Evolutionary conservation across 2,888 invertebrate species (phyloP).

Genomic region (Vesta saturnalis): DNA sequence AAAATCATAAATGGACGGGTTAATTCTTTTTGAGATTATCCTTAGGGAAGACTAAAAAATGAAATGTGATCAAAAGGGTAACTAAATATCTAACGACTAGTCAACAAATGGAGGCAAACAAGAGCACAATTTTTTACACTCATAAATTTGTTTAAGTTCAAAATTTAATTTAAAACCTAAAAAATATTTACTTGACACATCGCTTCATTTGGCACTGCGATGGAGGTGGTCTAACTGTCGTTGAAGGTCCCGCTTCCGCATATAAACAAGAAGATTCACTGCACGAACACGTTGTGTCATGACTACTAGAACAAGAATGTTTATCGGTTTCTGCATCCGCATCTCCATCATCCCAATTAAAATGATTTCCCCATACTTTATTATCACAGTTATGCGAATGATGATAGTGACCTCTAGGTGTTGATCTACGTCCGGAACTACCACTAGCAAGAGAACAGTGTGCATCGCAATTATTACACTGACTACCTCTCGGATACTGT

Average conservation of each 20-base stretch:
- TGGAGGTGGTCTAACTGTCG: slow-evolving; percentile 47
- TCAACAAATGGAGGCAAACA: slow-evolving; percentile 28
- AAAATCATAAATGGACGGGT: slow-evolving; percentile 13
- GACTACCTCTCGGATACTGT: slow-evolving; percentile 51
- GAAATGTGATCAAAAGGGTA: slow-evolving; percentile 3
- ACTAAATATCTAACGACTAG: slow-evolving; percentile 34
- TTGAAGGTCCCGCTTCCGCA: slow-evolving; percentile 66
- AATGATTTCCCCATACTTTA: slow-evolving; percentile 53
- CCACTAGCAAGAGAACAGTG: slow-evolving; percentile 60
- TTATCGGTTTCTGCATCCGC: slow-evolving; percentile 64
- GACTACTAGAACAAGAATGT: slow-evolving; percentile 63
- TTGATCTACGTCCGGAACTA: slow-evolving; percentile 56
- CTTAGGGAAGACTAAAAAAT: slow-evolving; percentile 24
- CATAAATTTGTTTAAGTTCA: slow-evolving; percentile 27
- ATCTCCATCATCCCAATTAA: slow-evolving; percentile 61
- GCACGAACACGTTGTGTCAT: slow-evolving; percentile 71
- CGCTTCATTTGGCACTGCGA: slow-evolving; percentile 52
- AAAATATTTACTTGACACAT: slow-evolving; percentile 41
- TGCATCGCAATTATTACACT: slow-evolving; percentile 59
- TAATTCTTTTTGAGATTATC: background rate
- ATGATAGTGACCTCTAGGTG: slow-evolving; percentile 54
- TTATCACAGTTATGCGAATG: slow-evolving; percentile 56
- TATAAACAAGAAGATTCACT: slow-evolving; percentile 72
- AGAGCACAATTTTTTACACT: background rate
- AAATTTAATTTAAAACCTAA: no score